These are phyloP conservation scores for Coecobrya sp. DNA, from an alignment of 2,888 invertebrate genomes.

Conservation along the genomic window DNA sequence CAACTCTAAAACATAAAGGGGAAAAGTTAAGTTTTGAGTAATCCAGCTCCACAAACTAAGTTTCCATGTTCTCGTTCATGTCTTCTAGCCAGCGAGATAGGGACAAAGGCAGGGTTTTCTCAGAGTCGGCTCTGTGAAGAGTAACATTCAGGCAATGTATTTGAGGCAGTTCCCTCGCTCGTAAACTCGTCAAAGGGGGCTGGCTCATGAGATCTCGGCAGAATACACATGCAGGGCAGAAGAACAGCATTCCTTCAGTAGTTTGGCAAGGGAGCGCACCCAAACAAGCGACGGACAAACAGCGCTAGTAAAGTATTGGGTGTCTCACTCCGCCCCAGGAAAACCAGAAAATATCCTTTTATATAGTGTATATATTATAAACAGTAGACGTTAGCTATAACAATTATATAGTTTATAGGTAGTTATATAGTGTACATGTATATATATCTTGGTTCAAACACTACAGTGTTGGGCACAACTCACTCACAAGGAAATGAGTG, in stretches of 20 bases:
- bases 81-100: not conserved
- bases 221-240: constrained; percentile 74
- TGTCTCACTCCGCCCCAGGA: constrained; percentile 78
- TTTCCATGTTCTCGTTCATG: constrained; percentile 34
- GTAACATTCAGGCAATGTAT: constrained; percentile 55
- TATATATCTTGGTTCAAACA: not conserved
- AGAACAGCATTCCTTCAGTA: constrained; percentile 75
- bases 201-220: constrained; percentile 45
- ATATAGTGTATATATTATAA: constrained; percentile 57
- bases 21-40: not conserved
- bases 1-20: not conserved
- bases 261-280: constrained; percentile 79
- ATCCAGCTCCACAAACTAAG: constrained; percentile 50
- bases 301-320: constrained; percentile 57
- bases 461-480: not conserved
- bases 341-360: constrained; percentile 74
- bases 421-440: constrained; percentile 14
- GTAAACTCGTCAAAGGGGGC: constrained; percentile 73
- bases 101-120: constrained; percentile 54
- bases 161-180: constrained; percentile 71
- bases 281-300: constrained; percentile 71
- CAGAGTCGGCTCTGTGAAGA: constrained; percentile 63
- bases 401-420: not conserved
- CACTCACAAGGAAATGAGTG: not conserved
- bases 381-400: not conserved